Evolutionary conservation across 2,113 vertebrate species (phyloP), one percentile per base, ranked within the genome.

Genomic region (Atherinomorus stipes): DNA sequence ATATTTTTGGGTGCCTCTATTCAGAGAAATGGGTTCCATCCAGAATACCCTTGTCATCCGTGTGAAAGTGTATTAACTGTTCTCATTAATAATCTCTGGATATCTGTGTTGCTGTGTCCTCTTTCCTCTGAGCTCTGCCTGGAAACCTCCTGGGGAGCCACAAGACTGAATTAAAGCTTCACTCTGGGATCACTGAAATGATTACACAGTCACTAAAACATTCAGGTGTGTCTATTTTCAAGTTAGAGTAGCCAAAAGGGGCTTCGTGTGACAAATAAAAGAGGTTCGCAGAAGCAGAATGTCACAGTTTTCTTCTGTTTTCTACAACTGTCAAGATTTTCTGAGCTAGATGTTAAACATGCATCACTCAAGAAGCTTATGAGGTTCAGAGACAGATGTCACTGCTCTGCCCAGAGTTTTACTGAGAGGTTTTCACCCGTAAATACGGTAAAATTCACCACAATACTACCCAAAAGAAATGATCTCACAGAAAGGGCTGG

Each of bases 21-120:
- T 89, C 80, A 79, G 86, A 91, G 87, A 89, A 91, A 79, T 89
- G 75, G 76, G 83, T 85, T 88, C 74, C 75, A 60, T 76, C 86
- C 77, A 85, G 78, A 90, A 85, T 83, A 70, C 77, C 83, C 88
- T 79, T 71, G 86, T 86, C 85, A 81, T 86, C 85, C 51, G 65
- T 74, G 78, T 75, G 64, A 82, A 81, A 74, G 78, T n/a, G 22
- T 69, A 81, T 74, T 71, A 80, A 80, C 61, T 85, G 85, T 42
- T 87, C 85, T 84, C 86, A 85, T 86, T 90, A 91, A 85, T 79
- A 76, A 77, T 71, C 66, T 77, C 71, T 66, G 74, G 70, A 76
- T 81, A 79, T 89, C 81, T 77, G 76, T 88, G 90, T 82, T 86
- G 85, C 83, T 9, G 71, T 88, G 88, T 78, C 88, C 88, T 85